Conservation (phyloP, 2,888 invertebrate species). For the Galeruca laticollis region DNA sequence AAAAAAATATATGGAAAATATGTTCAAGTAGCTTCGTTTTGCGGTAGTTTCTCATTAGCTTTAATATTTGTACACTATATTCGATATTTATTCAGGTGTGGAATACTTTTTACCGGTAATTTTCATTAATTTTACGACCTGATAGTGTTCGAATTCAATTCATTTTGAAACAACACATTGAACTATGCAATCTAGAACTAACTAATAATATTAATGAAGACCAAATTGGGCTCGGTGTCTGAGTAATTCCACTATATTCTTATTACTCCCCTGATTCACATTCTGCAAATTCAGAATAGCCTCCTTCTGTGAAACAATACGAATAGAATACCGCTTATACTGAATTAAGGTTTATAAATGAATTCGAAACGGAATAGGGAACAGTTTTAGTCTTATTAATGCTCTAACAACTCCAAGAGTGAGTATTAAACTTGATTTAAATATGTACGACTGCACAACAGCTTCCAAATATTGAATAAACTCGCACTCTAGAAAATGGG, state of each 20-base stretch:
- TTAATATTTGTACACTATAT: too few species aligned
- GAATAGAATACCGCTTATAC: constrained; percentile 7
- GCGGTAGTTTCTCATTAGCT: too few species aligned
- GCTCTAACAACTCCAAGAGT: neutral
- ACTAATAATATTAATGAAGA: constrained; percentile 37
- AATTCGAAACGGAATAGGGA: constrained; percentile 10
- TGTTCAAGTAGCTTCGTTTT: too few species aligned
- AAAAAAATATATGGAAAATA: too few species aligned
- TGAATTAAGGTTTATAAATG: constrained; percentile 9
- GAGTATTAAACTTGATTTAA: neutral
- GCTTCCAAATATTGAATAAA: too few species aligned
- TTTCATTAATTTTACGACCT: constrained; percentile 14
- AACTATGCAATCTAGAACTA: constrained; percentile 19
- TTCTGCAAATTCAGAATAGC: constrained; percentile 35
- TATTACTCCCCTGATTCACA: constrained; percentile 36
- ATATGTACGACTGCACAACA: neutral
- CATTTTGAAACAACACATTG: constrained; percentile 16
- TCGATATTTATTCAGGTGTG: neutral
- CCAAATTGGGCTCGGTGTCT: constrained; percentile 24
- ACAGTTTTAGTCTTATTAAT: neutral
- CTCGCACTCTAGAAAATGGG: too few species aligned
- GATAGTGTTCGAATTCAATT: constrained; percentile 15
- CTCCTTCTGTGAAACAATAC: constrained; percentile 13
- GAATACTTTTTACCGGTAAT: neutral
- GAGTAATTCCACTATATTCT: constrained; percentile 34